phyloP scores from a whole-genome alignment of 2,113 vertebrate species.

The Actinemys pallida region DNA sequence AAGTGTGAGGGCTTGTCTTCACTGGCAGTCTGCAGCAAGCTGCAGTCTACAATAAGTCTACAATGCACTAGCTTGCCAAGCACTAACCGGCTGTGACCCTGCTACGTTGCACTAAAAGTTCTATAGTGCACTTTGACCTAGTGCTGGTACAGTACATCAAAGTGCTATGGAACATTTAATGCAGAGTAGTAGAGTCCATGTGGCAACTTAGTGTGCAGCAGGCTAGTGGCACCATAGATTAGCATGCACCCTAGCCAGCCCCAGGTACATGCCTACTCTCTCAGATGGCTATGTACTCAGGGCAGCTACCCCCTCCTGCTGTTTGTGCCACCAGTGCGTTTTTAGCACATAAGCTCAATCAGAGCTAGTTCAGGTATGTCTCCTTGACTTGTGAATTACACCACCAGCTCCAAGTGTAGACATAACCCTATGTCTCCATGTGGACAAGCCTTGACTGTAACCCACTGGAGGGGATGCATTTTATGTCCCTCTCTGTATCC shows the following conservation, averaged over 20 bases:
- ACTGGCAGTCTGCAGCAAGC: neutral
- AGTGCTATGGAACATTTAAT: neutral
- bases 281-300: neutral
- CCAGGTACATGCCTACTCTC: neutral
- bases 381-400: neutral
- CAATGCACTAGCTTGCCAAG: too few relatives aligned
- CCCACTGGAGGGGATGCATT: neutral
- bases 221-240: neutral
- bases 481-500: neutral
- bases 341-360: neutral
- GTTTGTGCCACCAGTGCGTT: neutral
- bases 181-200: neutral
- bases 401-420: neutral
- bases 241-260: neutral
- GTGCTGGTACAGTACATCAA: neutral
- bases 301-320: neutral
- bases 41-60: neutral
- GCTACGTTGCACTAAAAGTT: neutral
- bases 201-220: neutral
- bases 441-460: neutral
- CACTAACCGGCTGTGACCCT: neutral
- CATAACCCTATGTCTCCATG: neutral
- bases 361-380: neutral
- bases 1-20: neutral
- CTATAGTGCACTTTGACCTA: neutral